Percentiles rank a stretch among this genome's conserved stretches.
These are phyloP conservation scores for Acanthisitta chloris DNA, from an alignment of 2,113 vertebrate genomes.

Conservation along the genomic window DNA sequence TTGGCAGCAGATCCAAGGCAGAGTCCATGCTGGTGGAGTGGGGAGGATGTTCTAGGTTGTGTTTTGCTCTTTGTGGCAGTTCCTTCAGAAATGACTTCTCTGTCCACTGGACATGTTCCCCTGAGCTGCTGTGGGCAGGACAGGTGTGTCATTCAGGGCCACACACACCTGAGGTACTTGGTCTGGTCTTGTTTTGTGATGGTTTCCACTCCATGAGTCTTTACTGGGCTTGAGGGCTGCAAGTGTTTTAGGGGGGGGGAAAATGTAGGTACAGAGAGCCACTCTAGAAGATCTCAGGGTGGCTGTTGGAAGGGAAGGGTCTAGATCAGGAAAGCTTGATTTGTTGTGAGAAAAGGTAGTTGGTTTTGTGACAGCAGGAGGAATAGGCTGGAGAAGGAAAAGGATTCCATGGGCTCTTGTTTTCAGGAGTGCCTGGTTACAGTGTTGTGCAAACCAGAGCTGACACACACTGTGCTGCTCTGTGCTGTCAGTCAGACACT, in stretches of 20 bases:
- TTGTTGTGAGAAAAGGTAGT: background rate
- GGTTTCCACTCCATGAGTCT: background rate
- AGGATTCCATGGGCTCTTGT: background rate
- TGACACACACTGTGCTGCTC: background rate
- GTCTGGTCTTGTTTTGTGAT: background rate
- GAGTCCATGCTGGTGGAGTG: background rate
- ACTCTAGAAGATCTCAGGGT: background rate
- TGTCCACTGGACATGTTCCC: background rate
- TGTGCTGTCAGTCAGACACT: background rate
- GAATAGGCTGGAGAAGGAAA: background rate
- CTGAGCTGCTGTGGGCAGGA: background rate
- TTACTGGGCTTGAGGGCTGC: background rate
- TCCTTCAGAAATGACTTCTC: background rate
- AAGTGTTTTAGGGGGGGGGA: no score
- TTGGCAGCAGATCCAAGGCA: background rate
- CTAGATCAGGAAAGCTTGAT: background rate
- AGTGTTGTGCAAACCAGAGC: background rate
- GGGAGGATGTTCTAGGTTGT: background rate
- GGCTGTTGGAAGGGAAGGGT: background rate
- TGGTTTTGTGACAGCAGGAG: background rate
- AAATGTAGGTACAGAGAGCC: background rate
- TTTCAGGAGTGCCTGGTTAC: background rate
- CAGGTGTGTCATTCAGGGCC: accelerated
- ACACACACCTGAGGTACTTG: background rate
- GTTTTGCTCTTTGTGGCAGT: background rate